Base-by-base conservation (phyloP, 2,888 invertebrate species). In the Steinernema scapterisci region DNA sequence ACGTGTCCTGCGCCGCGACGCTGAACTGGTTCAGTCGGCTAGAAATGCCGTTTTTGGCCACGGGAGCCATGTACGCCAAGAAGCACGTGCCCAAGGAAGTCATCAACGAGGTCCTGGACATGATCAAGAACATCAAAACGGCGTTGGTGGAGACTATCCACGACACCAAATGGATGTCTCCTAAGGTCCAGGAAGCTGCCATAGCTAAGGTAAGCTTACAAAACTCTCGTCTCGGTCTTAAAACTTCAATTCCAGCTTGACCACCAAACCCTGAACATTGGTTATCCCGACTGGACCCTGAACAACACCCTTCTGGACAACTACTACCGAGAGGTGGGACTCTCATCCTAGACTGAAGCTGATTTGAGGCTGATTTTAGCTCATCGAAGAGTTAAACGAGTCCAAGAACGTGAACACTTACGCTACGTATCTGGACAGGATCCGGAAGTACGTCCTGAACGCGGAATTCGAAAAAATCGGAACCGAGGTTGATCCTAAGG, bases 121-220 rank as follows among this genome's bases (percentile, higher is more conserved):
- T 63, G 31, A 27, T 27, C 7, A 16, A 31, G 31, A 31, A 31
- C 25, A 1, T 63, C 13, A 38, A 31, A 16, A 63, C 9, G 27
- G 63, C 23, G 19, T 7, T 63, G 63, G 11, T 63, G 27, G 16
- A 38, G 31, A 63, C 16, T 6, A 3, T 63, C 2, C 16, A 63
- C 25, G 21, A 21, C 27, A 63, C 27, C 3, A 3, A 13, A 9
- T 63, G 63, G 63, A 31, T 63, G 63, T 3, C 9, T 16, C 11
- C 23, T 16, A 31, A 27, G 16, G 27, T 16, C 7, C 5, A 38
- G 31, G 3, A 31, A 16, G 19, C 31, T 2, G 27, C 63, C 31
- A 63, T 31, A 5, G 63, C 21, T 11, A 63, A 63, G 63, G 63
- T 63, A 63, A 38, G 31, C 63, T n/a, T n/a, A n/a, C n/a, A n/a